phyloP scores from a whole-genome alignment of 2,113 vertebrate species.

The Eulemur rufifrons region DNA sequence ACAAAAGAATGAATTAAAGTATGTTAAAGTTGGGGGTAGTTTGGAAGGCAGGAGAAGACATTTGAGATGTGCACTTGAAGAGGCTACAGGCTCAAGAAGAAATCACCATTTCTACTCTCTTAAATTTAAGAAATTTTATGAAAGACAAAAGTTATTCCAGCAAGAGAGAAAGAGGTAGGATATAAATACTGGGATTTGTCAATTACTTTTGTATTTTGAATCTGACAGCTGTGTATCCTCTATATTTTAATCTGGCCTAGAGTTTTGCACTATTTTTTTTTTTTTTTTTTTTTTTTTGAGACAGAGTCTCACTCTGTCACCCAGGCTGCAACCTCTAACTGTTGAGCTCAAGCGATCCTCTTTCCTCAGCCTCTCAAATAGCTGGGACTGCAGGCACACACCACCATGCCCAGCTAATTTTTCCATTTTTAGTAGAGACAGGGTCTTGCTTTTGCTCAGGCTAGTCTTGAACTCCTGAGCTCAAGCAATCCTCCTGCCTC shows the following conservation, averaged over 20 bases:
- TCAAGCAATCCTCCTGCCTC: no score
- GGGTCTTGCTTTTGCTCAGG: no score
- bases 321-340: no score
- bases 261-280: neutral
- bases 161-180: neutral
- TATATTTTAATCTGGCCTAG: rapidly evolving
- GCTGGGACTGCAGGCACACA: no score
- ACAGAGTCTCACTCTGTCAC: no score
- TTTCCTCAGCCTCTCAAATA: no score
- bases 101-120: neutral
- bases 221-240: neutral
- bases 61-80: neutral
- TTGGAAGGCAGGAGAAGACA: rapidly evolving
- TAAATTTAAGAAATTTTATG: neutral
- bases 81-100: neutral
- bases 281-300: no score
- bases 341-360: no score
- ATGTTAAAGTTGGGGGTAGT: rapidly evolving
- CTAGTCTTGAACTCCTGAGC: no score
- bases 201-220: neutral
- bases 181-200: neutral
- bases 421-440: no score
- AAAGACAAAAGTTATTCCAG: neutral
- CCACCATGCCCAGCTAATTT: no score
- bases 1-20: neutral